A percentile compares a stretch with the other conserved stretches of the same genome.
Conservation (phyloP, 2,888 invertebrate genomes). For the Crepidodera aurea region DNA sequence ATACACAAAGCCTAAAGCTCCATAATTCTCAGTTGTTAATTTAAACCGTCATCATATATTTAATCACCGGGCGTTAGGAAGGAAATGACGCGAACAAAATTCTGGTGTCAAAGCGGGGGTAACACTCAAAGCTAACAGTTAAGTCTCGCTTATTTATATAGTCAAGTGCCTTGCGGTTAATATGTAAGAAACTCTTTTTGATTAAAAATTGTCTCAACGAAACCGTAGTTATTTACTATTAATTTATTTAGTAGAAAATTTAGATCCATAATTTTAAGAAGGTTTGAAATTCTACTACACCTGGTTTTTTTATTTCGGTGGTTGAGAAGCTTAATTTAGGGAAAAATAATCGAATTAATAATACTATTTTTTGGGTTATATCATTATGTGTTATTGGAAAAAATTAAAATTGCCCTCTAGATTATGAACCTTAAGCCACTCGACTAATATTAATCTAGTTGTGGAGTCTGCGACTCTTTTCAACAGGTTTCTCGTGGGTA, state of each 20-base stretch:
- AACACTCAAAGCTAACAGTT: conserved; percentile 2
- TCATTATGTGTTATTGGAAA: too few relatives aligned
- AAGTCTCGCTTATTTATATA: background rate
- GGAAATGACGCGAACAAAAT: conserved; percentile 34
- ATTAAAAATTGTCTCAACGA: too few relatives aligned
- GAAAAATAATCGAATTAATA: too few relatives aligned
- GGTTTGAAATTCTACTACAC: too few relatives aligned
- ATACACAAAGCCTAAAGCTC: conserved; percentile 18
- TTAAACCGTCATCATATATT: conserved; percentile 32
- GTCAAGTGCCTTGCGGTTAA: background rate
- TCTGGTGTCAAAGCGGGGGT: conserved; percentile 30
- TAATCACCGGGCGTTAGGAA: conserved; percentile 32
- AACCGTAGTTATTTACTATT: too few relatives aligned
- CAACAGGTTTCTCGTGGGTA: conserved; percentile 28
- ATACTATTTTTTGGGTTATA: too few relatives aligned
- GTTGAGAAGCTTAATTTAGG: too few relatives aligned
- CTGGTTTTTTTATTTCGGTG: too few relatives aligned
- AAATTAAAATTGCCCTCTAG: too few relatives aligned
- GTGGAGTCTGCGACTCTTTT: background rate
- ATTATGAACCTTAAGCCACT: background rate
- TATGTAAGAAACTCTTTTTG: too few relatives aligned
- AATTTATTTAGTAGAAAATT: too few relatives aligned
- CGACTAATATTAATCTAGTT: background rate
- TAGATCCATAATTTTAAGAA: too few relatives aligned
- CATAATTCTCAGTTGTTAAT: conserved; percentile 29